Base-by-base conservation (phyloP, 2,888 invertebrate species). In the Zygaena filipendulae region DNA sequence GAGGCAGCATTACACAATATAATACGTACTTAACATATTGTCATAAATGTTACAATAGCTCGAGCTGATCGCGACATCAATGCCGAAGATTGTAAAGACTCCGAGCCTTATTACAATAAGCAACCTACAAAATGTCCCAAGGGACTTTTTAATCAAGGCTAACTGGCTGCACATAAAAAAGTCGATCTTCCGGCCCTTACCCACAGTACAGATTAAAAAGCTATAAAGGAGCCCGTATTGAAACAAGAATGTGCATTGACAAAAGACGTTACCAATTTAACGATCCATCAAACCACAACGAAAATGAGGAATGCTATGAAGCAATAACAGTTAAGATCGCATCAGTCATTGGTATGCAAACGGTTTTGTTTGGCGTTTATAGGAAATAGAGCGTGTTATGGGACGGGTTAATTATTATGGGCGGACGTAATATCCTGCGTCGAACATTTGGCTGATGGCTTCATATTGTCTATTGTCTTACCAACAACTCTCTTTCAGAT, bases 201-300 rank as follows among this genome's bases (percentile, higher is more conserved):
- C 4, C 16, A 4, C 16, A 6, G 16, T 16, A 16, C 21, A 23
- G 37, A 39, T 42, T 42, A 38, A 37, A 38, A 32, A 21, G 33
- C 32, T 33, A 29, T 42, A 42, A 40, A 39, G 35, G 20, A 14
- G 14, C 27, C 20, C 23, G 16, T 16, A 16, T 31, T 23, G 25
- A 8, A 19, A 14, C 20, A 16, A 16, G 11, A 16, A 11, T 13
- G 30, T 10, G 13, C 25, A 23, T 14, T 16, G 16, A 16, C 16
- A 29, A 33, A 33, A 36, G 36, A 31, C 27, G 26, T 33, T 30
- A n/a, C 25, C 21, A 25, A 32, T 35, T 40, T 37, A 37, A 40
- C 33, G 33, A 28, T 20, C 39, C 19, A 35, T 39, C 30, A 40
- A 39, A 30, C 21, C 19, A 16, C 16, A 6, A 16, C 16, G 7